Percentiles rank a stretch among this genome's conserved stretches.
phyloP scores from a whole-genome alignment of 1,140 invertebrate genomes.

The Sminthurides bifidus region DNA sequence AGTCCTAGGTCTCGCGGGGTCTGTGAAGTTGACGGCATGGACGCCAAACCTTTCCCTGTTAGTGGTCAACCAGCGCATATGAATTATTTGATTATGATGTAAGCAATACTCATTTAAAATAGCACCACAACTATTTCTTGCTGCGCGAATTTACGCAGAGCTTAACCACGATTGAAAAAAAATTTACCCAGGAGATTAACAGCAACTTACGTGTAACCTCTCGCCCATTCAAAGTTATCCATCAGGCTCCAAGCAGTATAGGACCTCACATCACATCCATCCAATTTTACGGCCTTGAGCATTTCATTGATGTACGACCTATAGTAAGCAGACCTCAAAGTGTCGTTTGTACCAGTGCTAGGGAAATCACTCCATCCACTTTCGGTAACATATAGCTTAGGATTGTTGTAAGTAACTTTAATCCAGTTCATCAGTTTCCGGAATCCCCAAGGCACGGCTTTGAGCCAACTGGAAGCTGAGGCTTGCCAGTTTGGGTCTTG shows the following conservation, averaged over 20 bases:
- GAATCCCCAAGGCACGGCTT: conserved; percentile 34
- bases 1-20: conserved; percentile 34
- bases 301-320: conserved; percentile 34
- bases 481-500: conserved; percentile 10
- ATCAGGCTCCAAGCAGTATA: conserved; percentile 19
- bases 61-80: no score
- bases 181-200: neutral
- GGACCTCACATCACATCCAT: conserved; percentile 17
- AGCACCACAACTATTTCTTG: neutral
- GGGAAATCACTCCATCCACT: conserved; percentile 37
- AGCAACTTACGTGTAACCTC: conserved; percentile 11
- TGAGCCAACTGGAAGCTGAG: conserved; percentile 1
- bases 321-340: conserved; percentile 35
- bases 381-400: conserved; percentile 38
- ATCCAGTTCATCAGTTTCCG: conserved; percentile 37
- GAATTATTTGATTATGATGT: no score
- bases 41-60: conserved; percentile 36
- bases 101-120: neutral
- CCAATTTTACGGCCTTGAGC: conserved; percentile 18
- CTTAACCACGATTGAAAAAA: neutral
- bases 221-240: conserved; percentile 20
- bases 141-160: neutral
- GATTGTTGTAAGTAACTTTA: conserved; percentile 34
- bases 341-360: conserved; percentile 34
- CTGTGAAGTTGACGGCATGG: conserved; percentile 37